Conservation (phyloP, 2,113 vertebrate species). For the Istiophorus platypterus region DNA sequence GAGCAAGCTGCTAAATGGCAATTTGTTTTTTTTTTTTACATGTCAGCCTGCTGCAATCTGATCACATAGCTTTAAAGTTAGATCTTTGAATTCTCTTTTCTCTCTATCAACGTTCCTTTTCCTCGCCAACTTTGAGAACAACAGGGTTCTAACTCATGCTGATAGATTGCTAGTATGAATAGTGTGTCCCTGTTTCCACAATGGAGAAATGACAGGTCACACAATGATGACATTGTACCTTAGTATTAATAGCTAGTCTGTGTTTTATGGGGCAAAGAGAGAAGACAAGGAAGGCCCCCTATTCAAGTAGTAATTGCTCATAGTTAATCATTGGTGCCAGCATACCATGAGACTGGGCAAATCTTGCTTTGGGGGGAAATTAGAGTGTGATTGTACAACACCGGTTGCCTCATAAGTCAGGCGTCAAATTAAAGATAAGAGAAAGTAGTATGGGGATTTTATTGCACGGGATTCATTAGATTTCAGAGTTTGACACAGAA, state of each 20-base stretch:
- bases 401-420: constrained; percentile 70
- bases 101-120: neutral
- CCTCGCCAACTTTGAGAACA: neutral
- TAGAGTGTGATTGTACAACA: constrained; percentile 78
- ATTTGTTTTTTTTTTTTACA: too few species aligned
- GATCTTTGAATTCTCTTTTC: neutral
- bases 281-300: constrained; percentile 54
- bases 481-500: constrained; percentile 74
- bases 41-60: neutral
- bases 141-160: neutral
- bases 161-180: constrained; percentile 13
- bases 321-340: constrained; percentile 79
- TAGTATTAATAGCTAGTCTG: constrained; percentile 51
- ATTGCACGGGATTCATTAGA: constrained; percentile 72
- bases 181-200: constrained; percentile 14
- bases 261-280: constrained; percentile 51
- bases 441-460: constrained; percentile 70
- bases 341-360: constrained; percentile 72
- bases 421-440: constrained; percentile 79
- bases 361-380: constrained; percentile 77
- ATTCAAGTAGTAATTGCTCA: constrained; percentile 78
- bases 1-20: neutral
- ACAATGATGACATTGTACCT: constrained; percentile 39
- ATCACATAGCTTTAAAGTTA: neutral
- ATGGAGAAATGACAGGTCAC: constrained; percentile 63